Evolutionary conservation across 2,888 invertebrate genomes (phyloP), one percentile per base, ranked within the genome.

Genomic region (Gortyna flavago): DNA sequence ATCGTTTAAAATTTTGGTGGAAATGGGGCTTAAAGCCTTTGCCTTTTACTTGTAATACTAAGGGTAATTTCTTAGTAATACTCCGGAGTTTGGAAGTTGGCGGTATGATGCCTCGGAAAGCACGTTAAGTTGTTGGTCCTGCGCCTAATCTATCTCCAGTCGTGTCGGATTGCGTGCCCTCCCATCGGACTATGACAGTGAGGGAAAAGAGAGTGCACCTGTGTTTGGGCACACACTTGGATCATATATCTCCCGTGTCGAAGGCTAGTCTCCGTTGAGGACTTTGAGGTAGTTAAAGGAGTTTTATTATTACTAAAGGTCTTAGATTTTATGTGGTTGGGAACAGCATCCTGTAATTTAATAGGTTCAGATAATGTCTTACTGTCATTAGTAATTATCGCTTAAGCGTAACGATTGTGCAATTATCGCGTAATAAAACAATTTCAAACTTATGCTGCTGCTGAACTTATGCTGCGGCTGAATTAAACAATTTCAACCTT

Each of bases 361-460:
- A n/a, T 13, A 8, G 11, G 7, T 61, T 32, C n/a, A n/a, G 29
- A 44, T 38, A 57, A 18, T 59, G 4, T 35, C 11, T 29, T 11
- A 67, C 48, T 77, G 68, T 48, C 48, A 38, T 59, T 38, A 79
- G 38, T 59, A 21, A 61, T 61, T 11, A 59, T 69, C 13, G 11
- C 25, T 54, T 18, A 64, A 54, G 44, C 51, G 25, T 44, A 54
- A 44, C 51, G 2, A 6, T 35, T 70, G 16, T 57, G 3, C 38
- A 38, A 74, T 57, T 21, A 32, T 32, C 5, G 7, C 7, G n/a
- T 25, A 16, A 65, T 38, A 32, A n/a, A n/a, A n/a, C n/a, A n/a
- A n/a, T n/a, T n/a, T n/a, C n/a, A n/a, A n/a, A n/a, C n/a, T n/a
- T n/a, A n/a, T n/a, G n/a, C n/a, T n/a, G n/a, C n/a, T n/a, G n/a